Percentiles rank a stretch among this genome's conserved stretches.
phyloP scores from a whole-genome alignment of 2,113 vertebrate genomes.

The Turnix velox region DNA sequence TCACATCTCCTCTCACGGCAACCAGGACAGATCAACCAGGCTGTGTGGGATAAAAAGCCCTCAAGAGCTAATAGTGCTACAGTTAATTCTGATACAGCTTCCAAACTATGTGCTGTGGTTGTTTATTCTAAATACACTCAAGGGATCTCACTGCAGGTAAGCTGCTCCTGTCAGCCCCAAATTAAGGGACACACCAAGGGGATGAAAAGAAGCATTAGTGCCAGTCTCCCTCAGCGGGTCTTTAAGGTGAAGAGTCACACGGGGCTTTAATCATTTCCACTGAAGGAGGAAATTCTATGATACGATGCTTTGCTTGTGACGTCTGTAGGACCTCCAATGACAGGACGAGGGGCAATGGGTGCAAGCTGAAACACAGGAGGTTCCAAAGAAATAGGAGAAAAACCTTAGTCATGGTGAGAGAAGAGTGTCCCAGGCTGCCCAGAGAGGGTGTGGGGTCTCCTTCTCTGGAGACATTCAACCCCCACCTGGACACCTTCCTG shows the following conservation, averaged over 20 bases:
- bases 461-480: too few species aligned
- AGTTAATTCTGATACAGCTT: neutral
- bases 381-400: too few species aligned
- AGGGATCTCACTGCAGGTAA: neutral
- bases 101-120: accelerated
- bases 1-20: neutral
- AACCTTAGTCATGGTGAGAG: too few species aligned
- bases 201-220: neutral
- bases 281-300: neutral
- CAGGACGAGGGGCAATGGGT: too few species aligned
- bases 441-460: too few species aligned
- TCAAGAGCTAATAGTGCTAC: neutral
- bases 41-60: neutral
- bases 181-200: neutral
- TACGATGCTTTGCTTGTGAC: too few species aligned
- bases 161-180: neutral
- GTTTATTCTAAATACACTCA: neutral
- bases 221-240: accelerated
- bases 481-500: too few species aligned
- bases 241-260: neutral
- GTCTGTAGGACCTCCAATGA: too few species aligned
- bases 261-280: accelerated
- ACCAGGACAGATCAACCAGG: neutral
- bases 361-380: too few species aligned
- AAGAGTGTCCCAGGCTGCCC: too few species aligned